Conservation (phyloP, 2,888 invertebrate species). For the Loripinus fragilis region DNA sequence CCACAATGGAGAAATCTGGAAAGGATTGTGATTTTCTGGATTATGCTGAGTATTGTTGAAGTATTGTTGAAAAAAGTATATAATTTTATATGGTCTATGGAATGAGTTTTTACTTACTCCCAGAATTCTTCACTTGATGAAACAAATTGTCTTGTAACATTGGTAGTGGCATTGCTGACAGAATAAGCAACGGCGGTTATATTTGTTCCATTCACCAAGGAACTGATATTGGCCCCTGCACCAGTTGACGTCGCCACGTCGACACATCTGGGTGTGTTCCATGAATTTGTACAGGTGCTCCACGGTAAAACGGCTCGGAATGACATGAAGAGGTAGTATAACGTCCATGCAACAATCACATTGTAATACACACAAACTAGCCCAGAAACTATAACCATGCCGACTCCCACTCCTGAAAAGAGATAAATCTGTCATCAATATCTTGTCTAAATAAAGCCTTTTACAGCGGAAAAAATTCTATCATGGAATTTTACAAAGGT, state of each 20-base stretch:
- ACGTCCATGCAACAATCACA: conserved; percentile 83
- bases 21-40: too few relatives aligned
- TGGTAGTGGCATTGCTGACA: conserved; percentile 14
- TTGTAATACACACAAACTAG: conserved; percentile 84
- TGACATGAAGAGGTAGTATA: conserved; percentile 83
- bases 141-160: conserved; percentile 10
- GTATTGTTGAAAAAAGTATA: too few relatives aligned
- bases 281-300: conserved; percentile 81
- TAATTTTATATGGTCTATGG: too few relatives aligned
- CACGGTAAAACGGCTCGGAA: conserved; percentile 82
- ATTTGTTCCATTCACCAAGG: conserved; percentile 15
- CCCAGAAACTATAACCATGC: conserved; percentile 83
- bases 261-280: conserved; percentile 79
- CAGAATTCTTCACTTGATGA: conserved; percentile 78
- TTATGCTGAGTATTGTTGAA: too few relatives aligned
- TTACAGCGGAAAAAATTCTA: too few relatives aligned
- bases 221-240: conserved; percentile 19
- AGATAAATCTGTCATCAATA: too few relatives aligned
- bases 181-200: conserved; percentile 8
- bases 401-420: conserved; percentile 82
- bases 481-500: too few relatives aligned
- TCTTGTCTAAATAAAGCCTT: too few relatives aligned
- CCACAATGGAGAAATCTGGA: too few relatives aligned
- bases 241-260: conserved; percentile 35
- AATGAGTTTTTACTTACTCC: conserved; percentile 75